phyloP scores from a whole-genome alignment of 2,888 invertebrate species.

The Axea sp. region DNA sequence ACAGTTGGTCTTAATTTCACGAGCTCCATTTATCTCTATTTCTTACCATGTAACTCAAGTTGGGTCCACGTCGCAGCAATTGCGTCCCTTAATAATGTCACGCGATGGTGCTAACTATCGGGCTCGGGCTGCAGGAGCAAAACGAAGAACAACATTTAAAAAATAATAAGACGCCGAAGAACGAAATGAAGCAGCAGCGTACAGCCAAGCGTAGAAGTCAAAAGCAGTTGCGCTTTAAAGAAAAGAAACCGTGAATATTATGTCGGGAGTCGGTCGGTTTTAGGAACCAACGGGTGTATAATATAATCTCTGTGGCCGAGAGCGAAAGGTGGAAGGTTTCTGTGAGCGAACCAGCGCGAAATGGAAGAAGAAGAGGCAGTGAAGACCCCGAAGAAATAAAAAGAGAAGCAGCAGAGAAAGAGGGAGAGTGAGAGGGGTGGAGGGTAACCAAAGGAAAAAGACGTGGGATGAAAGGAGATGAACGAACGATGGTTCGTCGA shows the following conservation, averaged over 20 bases:
- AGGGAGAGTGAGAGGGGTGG: constrained; percentile 26
- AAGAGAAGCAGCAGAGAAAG: constrained; percentile 38
- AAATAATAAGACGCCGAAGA: constrained; percentile 28
- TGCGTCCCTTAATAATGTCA: constrained; percentile 47
- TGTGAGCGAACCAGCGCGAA: constrained; percentile 32
- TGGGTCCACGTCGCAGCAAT: constrained; percentile 15
- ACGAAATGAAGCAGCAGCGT: constrained; percentile 16
- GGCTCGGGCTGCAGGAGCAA: neutral
- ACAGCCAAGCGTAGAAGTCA: constrained; percentile 37
- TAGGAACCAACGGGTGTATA: constrained; percentile 69
- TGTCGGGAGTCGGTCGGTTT: constrained; percentile 67
- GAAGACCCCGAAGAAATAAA: constrained; percentile 20
- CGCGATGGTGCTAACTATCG: constrained; percentile 39
- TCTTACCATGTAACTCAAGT: constrained; percentile 25
- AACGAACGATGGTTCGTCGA: constrained; percentile 65
- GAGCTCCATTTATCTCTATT: constrained; percentile 12
- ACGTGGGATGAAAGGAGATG: constrained; percentile 24
- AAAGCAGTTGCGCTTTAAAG: constrained; percentile 50
- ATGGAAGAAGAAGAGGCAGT: constrained; percentile 36
- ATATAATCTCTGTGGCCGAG: constrained; percentile 72
- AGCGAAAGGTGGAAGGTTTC: constrained; percentile 66
- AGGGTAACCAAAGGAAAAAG: no score
- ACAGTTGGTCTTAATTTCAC: constrained; percentile 30
- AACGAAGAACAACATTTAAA: constrained; percentile 15
- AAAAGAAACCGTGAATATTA: constrained; percentile 68